These are phyloP conservation scores for Dysidea cf. avara DNA, from an alignment of 37 sponge, comb jelly and placozoan species.

Conservation along the genomic window DNA sequence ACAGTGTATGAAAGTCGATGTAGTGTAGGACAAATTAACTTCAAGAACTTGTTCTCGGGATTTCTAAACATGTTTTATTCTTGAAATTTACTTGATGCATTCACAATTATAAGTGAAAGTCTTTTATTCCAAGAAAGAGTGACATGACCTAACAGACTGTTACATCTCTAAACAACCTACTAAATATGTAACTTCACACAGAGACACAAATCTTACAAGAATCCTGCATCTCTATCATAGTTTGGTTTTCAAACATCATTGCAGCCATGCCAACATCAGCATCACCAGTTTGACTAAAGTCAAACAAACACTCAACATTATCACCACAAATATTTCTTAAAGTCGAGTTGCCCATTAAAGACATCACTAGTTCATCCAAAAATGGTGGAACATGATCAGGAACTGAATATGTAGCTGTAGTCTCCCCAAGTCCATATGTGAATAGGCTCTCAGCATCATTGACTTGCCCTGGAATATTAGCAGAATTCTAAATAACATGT, in stretches of 20 bases:
- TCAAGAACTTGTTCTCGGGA: no score
- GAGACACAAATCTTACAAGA: neutral
- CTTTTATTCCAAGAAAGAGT: no score
- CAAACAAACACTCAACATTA: conserved; percentile 53
- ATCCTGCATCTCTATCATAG: neutral
- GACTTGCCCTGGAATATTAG: conserved; percentile 55
- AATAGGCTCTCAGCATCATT: conserved; percentile 38
- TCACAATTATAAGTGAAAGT: no score
- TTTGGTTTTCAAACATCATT: neutral
- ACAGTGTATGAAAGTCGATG: no score
- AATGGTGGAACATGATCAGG: conserved; percentile 56
- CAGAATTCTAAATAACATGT: neutral
- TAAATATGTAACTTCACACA: no score
- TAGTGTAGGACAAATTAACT: no score
- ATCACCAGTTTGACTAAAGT: conserved; percentile 53
- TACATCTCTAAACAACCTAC: no score
- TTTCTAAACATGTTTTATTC: no score
- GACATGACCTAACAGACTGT: neutral
- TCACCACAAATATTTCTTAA: conserved; percentile 22
- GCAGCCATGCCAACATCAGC: conserved; percentile 31
- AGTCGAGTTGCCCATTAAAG: conserved; percentile 2
- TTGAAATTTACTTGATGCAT: no score
- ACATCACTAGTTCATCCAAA: conserved; percentile 28
- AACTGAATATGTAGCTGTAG: conserved; percentile 21
- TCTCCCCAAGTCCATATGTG: conserved; percentile 22